These are phyloP conservation scores for Acipenser ruthenus DNA, from an alignment of 2,797 vertebrate genomes.

Conservation along the genomic window DNA sequence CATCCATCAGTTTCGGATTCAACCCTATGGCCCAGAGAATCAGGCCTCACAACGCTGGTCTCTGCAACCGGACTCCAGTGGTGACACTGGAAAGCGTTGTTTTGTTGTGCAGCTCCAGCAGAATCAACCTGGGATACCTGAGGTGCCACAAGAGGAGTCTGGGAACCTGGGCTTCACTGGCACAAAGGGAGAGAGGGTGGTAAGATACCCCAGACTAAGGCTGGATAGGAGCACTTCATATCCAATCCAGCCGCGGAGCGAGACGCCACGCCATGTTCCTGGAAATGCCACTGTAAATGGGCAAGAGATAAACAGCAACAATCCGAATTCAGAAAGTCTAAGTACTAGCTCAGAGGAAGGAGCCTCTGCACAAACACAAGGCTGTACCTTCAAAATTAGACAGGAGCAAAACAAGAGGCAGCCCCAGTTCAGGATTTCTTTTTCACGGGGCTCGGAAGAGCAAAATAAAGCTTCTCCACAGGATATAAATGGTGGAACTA, in stretches of 20 bases:
- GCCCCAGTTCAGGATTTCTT: constrained; percentile 88
- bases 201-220: constrained; percentile 76
- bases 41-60: constrained; percentile 59
- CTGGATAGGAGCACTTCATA: constrained; percentile 75
- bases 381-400: constrained; percentile 81
- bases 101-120: constrained; percentile 86
- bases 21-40: constrained; percentile 51
- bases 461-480: constrained; percentile 43
- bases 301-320: constrained; percentile 25
- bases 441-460: constrained; percentile 67
- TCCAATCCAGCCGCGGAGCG: constrained; percentile 52
- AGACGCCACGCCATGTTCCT: constrained; percentile 17
- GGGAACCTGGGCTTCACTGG: constrained; percentile 57
- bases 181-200: constrained; percentile 59
- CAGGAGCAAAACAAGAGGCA: constrained; percentile 72
- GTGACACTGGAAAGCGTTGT: constrained; percentile 64
- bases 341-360: constrained; percentile 47
- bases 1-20: constrained; percentile 68
- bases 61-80: constrained; percentile 62
- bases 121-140: constrained; percentile 40
- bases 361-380: constrained; percentile 41
- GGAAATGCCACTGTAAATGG: constrained; percentile 25
- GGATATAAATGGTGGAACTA: constrained; percentile 42
- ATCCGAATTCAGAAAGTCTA: constrained; percentile 33
- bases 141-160: constrained; percentile 33